Evolutionary conservation across 1,140 invertebrate genomes (phyloP).

Genomic region (Fopius arisanus): DNA sequence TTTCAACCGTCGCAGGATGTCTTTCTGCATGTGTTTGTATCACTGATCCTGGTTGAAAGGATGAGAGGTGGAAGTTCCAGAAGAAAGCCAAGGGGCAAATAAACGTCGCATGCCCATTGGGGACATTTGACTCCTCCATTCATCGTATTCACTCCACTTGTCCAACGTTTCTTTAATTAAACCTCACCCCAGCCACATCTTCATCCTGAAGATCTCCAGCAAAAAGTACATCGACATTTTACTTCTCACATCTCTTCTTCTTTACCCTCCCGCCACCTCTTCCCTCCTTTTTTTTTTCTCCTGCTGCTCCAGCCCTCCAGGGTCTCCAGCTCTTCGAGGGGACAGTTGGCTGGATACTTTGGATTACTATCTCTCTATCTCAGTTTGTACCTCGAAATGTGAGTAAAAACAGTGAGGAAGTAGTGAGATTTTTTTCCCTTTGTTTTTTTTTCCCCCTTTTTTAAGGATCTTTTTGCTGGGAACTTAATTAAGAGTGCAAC

Average conservation of each 20-base stretch:
- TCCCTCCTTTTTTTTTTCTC: neutral
- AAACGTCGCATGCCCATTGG: constrained; percentile 40
- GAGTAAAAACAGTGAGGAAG: constrained; percentile 29
- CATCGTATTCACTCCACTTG: constrained; percentile 60
- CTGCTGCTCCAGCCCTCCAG: neutral
- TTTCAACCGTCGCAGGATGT: neutral
- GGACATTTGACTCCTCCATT: constrained; percentile 60
- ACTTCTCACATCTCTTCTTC: neutral
- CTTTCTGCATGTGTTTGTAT: constrained; percentile 29
- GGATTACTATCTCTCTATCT: constrained; percentile 1
- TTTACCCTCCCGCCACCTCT: neutral
- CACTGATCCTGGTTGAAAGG: constrained; percentile 25
- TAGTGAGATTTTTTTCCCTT: constrained; percentile 8
- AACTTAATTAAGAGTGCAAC: constrained; percentile 28
- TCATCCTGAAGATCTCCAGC: constrained; percentile 60
- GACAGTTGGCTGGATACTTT: constrained; percentile 6
- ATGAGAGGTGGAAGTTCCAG: neutral
- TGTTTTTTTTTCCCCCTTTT: neutral
- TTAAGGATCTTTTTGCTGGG: neutral
- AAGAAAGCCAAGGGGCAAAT: constrained; percentile 19
- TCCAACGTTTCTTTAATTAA: constrained; percentile 62
- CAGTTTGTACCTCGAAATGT: neutral
- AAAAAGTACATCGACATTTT: constrained; percentile 59
- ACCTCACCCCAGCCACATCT: constrained; percentile 23
- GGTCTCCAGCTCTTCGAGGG: neutral